These are phyloP conservation scores for Mythimna pallens DNA, from an alignment of 2,888 invertebrate species.

Conservation along the genomic window DNA sequence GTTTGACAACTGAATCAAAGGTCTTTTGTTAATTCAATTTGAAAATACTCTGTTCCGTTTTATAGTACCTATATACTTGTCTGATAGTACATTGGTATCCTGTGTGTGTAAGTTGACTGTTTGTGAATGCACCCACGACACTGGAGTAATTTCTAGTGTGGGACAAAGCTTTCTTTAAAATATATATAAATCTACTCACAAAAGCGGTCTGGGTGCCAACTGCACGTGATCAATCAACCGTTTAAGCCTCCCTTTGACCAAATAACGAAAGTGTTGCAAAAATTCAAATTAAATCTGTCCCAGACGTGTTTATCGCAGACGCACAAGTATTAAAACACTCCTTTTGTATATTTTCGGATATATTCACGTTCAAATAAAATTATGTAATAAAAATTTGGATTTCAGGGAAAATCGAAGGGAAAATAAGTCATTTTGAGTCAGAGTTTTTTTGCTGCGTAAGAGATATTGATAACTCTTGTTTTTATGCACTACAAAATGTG, in stretches of 20 bases:
- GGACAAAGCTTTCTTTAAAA: too few species aligned
- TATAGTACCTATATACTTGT: neutral
- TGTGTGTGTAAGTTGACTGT: too few species aligned
- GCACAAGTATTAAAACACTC: conserved; percentile 74
- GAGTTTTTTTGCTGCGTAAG: neutral
- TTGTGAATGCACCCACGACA: too few species aligned
- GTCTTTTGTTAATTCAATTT: too few species aligned
- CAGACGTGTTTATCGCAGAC: conserved; percentile 77
- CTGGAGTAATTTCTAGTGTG: too few species aligned
- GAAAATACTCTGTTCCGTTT: neutral
- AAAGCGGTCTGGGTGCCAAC: conserved; percentile 50
- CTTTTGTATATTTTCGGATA: conserved; percentile 16
- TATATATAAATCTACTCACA: conserved; percentile 2
- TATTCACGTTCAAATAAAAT: conserved; percentile 3
- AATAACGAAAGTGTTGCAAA: conserved; percentile 72
- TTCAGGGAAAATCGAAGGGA: conserved; percentile 2
- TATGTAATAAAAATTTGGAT: neutral
- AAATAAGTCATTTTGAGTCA: neutral
- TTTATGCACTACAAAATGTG: neutral
- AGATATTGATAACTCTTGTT: too few species aligned
- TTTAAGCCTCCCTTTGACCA: conserved; percentile 75
- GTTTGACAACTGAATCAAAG: too few species aligned
- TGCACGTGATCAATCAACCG: conserved; percentile 79
- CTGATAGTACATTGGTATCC: too few species aligned
- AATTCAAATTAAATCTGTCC: conserved; percentile 78